Base-by-base conservation (phyloP, 2,797 vertebrate genomes). In the Sebastes alutus region DNA sequence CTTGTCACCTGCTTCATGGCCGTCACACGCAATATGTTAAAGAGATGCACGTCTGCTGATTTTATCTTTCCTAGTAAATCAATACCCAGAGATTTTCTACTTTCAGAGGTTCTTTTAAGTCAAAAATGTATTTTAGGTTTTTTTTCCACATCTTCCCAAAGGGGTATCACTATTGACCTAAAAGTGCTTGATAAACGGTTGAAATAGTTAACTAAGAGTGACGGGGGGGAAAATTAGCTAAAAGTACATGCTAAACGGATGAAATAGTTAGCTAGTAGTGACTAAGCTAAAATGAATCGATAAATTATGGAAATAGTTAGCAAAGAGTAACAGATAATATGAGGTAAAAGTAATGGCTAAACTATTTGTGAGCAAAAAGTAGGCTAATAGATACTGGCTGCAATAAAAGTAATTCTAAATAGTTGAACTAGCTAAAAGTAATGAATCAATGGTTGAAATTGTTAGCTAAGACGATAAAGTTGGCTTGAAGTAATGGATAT, bases 251-350 rank as follows among this genome's bases (percentile, higher is more conserved):
- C 4, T 42, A 27, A 30, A 60, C 3, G 0, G 22, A 6, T 55
- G 22, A 22, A 55, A 55, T 23, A 12, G 10, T 55, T 55, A 22
- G 5, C 54, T 55, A 13, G 3, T 12, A 55, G n/a, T 46, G 42
- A 46, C 16, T 52, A 52, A 1, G 49, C 7, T 52, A 0, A n/a
- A 52, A n/a, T n/a, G 0, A 52, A 52, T 52, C 0, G 20, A 9
- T 52, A 52, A 20, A 38, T 67, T 20, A 46, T 18, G 6, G 6
- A 55, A 55, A 16, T 25, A 38, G 33, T 30, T 14, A 0, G 9
- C 8, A 7, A 20, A 30, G 8, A 10, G 18, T 61, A 18, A 64
- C 12, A 1, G 11, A 64, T 14, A 1, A 16, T 3, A 42, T 38
- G 20, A 8, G 1, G 1, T 46, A 30, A 73, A 38, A 14, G 11